Evolutionary conservation across 64 coral and sea anemone species (phyloP), one percentile per base, ranked within the genome.

Genomic region (Astreopora myriophthalma): DNA sequence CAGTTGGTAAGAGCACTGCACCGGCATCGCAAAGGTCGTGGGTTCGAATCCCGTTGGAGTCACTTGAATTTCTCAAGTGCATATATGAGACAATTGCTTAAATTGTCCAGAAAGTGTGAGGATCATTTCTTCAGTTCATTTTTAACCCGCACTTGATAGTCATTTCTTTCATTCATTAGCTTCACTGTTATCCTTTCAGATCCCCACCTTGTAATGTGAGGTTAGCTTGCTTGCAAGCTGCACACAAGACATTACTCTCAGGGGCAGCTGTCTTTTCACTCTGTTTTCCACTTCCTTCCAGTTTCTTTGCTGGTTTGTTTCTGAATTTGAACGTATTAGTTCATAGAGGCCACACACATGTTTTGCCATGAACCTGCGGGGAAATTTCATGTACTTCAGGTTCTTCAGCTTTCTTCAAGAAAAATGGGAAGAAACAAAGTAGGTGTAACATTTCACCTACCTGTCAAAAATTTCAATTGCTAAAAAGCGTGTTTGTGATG

Each of bases 391-490:
- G 26, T 46, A 46, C 17, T 55, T 55, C 0, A 55, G 3, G 17
- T 14, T 3, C 51, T 55, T 55, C 51, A 55, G 12, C 51, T 55
- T 55, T 55, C 51, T 3, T 55, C 51, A 19, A 16, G 17, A 55
- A 3, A 55, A 16, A 16, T 3, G 17, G 51, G 51, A 3, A 64
- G 24, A 4, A 64, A 64, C 12, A 16, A 26, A 64, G 61, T 5
- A 8, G 0, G 19, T 63, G 20, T 17, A 32, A 86, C 61, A 27
- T 89, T 88, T 36, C 38, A 65, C 76, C 49, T 85, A 93, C 97
- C 92, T 99, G 83, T 99, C 97, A 89, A 96, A 99, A 34, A 99
- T 79, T 85, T 99, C 97, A 44, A 99, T 66, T 35, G 97, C 97
- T 35, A 93, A 63, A 87, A 93, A 99, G 39, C 91, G 94, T 28